Percentiles rank a stretch among this genome's conserved stretches.
phyloP scores from a whole-genome alignment of 1,140 invertebrate genomes.

The Drosophila kikkawai region DNA sequence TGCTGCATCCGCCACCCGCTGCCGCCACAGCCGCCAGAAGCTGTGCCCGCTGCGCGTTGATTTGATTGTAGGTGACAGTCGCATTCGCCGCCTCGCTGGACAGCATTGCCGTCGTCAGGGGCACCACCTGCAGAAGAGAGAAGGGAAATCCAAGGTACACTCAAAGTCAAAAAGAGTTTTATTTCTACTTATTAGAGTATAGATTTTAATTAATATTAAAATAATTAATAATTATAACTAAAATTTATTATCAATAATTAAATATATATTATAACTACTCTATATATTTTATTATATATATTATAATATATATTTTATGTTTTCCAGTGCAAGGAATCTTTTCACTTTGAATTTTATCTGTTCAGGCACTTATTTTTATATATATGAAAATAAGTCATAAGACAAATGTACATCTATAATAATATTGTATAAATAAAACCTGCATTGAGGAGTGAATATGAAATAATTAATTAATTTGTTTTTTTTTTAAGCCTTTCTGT shows the following conservation, averaged over 20 bases:
- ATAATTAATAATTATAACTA: too few species aligned
- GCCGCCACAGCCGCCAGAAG: conserved; percentile 71
- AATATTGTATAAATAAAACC: too few species aligned
- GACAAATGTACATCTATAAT: too few species aligned
- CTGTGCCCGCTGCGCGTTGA: conserved; percentile 73
- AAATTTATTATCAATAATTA: too few species aligned
- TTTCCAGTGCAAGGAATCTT: background rate
- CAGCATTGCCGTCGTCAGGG: conserved; percentile 61
- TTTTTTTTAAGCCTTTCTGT: too few species aligned
- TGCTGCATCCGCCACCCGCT: conserved; percentile 72
- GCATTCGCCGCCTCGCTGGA: conserved; percentile 60
- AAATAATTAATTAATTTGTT: too few species aligned
- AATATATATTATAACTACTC: too few species aligned
- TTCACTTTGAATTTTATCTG: conserved; percentile 16
- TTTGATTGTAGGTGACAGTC: conserved; percentile 80
- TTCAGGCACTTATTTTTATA: background rate
- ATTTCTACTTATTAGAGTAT: background rate
- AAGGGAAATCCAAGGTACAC: background rate
- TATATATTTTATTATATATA: too few species aligned
- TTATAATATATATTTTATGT: too few species aligned
- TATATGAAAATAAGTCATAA: too few species aligned
- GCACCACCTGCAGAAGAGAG: conserved; percentile 47
- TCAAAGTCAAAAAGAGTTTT: background rate
- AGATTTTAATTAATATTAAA: background rate
- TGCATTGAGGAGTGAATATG: too few species aligned